Evolutionary conservation across 1,140 invertebrate species (phyloP).

Genomic region (Drosophila busckii): DNA sequence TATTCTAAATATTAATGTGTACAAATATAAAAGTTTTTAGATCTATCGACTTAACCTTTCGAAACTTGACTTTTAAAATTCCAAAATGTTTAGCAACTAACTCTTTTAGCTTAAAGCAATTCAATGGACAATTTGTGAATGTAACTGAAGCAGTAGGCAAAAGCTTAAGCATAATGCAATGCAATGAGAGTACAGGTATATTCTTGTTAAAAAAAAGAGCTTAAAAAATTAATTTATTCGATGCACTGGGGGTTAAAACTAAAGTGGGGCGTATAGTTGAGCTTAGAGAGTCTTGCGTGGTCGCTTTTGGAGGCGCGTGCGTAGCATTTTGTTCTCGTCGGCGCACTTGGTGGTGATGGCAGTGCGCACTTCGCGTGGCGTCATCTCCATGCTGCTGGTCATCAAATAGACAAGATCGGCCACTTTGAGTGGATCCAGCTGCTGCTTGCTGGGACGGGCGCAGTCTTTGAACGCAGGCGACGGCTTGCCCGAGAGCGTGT

Average conservation of each 20-base stretch:
- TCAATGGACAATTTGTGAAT: too few relatives aligned
- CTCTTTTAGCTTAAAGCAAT: too few relatives aligned
- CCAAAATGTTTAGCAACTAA: too few relatives aligned
- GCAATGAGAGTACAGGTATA: neutral
- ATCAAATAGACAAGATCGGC: conserved; percentile 78
- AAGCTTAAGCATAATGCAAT: neutral
- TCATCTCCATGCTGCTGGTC: conserved; percentile 50
- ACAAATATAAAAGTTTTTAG: too few relatives aligned
- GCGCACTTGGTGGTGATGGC: conserved; percentile 82
- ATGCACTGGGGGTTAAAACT: conserved; percentile 9
- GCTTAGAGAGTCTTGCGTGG: conserved; percentile 21
- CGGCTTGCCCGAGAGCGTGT: conserved; percentile 78
- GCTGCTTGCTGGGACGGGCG: conserved; percentile 60
- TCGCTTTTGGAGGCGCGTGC: conserved; percentile 19
- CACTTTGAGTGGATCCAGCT: conserved; percentile 69
- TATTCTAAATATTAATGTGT: too few relatives aligned
- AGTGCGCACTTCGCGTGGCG: conserved; percentile 62
- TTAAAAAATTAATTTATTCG: conserved; percentile 4
- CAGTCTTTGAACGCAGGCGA: conserved; percentile 73
- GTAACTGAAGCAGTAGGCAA: neutral
- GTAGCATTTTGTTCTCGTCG: conserved; percentile 82
- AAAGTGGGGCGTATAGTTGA: too few relatives aligned
- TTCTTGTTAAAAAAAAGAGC: neutral
- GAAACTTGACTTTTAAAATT: too few relatives aligned
- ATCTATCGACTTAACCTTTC: too few relatives aligned